Percentiles rank a stretch among this genome's conserved stretches.
These are phyloP conservation scores for Nasua narica DNA, from an alignment of 2,797 vertebrate genomes.

Conservation along the genomic window DNA sequence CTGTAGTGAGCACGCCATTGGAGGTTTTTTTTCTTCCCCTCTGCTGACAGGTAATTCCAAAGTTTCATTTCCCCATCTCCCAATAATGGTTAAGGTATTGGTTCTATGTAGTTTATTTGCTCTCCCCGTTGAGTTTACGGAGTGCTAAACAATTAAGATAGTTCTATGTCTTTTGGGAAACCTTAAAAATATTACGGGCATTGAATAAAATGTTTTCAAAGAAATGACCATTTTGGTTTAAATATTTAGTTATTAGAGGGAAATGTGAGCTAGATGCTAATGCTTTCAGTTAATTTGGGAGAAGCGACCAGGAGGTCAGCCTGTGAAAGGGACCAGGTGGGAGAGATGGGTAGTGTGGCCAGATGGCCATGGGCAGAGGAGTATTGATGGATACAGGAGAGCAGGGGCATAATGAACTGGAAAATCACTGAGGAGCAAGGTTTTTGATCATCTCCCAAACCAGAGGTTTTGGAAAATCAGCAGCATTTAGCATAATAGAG, in stretches of 20 bases:
- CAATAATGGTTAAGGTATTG: neutral
- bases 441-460: neutral
- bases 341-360: neutral
- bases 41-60: neutral
- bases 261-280: neutral
- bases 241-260: neutral
- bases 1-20: neutral
- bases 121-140: neutral
- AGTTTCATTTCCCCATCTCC: neutral
- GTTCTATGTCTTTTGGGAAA: neutral
- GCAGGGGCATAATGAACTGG: neutral
- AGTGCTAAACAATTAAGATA: neutral
- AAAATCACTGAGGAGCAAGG: neutral
- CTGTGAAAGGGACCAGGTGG: neutral
- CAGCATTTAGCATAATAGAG: neutral
- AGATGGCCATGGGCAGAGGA: neutral
- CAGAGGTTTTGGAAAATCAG: constrained; percentile 12
- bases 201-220: neutral
- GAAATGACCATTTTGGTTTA: neutral
- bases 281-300: neutral
- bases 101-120: neutral
- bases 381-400: neutral
- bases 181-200: neutral
- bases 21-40: neutral
- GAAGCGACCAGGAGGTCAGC: neutral